phyloP scores from a whole-genome alignment of 53 echinoderm and acorn worm genomes.

The Holothuria leucospilota region DNA sequence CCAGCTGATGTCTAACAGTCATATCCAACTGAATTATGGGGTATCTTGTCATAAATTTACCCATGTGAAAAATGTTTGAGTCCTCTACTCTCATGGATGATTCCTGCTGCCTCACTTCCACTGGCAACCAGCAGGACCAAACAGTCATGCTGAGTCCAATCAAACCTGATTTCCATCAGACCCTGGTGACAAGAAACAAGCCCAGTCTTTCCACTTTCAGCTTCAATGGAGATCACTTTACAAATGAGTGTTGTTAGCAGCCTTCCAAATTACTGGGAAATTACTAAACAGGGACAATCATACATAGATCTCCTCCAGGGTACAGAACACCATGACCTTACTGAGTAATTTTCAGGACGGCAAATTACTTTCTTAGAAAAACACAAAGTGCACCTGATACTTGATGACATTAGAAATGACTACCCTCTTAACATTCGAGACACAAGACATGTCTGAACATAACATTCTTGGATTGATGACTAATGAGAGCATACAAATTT shows the following conservation, averaged over 20 bases:
- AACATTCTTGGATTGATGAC: too few species aligned
- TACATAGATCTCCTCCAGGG: too few species aligned
- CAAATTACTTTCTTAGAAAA: conserved; percentile 16
- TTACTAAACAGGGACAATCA: not conserved
- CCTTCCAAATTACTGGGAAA: conserved; percentile 9
- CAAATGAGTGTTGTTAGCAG: conserved; percentile 19
- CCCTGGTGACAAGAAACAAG: not conserved
- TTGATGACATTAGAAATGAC: too few species aligned
- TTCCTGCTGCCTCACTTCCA: conserved; percentile 28
- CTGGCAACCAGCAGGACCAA: conserved; percentile 1
- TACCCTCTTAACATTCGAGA: too few species aligned
- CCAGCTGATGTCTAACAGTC: too few species aligned
- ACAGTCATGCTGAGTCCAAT: not conserved
- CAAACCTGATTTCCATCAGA: conserved; percentile 14
- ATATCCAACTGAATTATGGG: too few species aligned
- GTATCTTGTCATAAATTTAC: too few species aligned
- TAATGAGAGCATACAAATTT: too few species aligned
- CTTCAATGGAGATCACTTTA: conserved; percentile 21
- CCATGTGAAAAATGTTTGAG: conserved; percentile 2
- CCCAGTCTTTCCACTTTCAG: not conserved
- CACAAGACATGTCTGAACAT: too few species aligned
- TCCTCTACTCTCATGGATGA: conserved; percentile 1
- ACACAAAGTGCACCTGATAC: too few species aligned
- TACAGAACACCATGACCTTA: not conserved
- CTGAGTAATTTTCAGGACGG: not conserved